phyloP scores from a whole-genome alignment of 2,113 vertebrate species.

The Polyodon spathula region DNA sequence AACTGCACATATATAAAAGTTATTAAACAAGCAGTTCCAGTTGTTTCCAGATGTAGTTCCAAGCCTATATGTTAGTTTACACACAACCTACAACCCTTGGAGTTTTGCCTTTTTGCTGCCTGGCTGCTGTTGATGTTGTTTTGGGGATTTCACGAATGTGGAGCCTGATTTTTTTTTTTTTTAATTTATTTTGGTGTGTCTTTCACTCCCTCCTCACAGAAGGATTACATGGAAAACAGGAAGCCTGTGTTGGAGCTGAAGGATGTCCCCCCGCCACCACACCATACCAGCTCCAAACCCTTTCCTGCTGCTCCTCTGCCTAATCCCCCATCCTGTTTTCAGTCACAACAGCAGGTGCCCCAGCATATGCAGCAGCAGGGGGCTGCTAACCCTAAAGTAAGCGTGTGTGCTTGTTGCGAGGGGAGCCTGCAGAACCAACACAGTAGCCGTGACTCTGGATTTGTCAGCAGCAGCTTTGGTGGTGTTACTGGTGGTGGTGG shows the following conservation, averaged over 20 bases:
- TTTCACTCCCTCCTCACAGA: constrained; percentile 44
- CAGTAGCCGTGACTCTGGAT: not conserved
- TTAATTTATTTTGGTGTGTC: not conserved
- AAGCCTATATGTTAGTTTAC: no score
- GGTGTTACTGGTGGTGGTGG: constrained; percentile 40
- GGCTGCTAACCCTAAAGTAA: constrained; percentile 77
- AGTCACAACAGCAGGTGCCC: constrained; percentile 55
- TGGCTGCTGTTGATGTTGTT: no score
- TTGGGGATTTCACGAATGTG: no score
- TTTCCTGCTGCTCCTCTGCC: constrained; percentile 67
- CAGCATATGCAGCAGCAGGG: constrained; percentile 58
- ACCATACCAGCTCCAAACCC: constrained; percentile 52
- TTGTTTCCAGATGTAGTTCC: no score
- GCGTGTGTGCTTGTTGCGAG: constrained; percentile 74
- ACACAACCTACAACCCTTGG: no score
- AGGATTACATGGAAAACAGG: constrained; percentile 81
- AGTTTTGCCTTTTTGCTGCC: no score
- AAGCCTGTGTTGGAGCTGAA: constrained; percentile 72
- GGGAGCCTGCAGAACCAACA: constrained; percentile 21
- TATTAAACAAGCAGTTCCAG: no score
- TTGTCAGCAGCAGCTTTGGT: constrained; percentile 38
- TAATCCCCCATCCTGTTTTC: constrained; percentile 56
- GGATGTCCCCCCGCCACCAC: constrained; percentile 72
- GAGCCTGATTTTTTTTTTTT: no score
- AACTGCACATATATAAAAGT: no score